Evolutionary conservation across 2,113 vertebrate species (phyloP), one percentile per base, ranked within the genome.

Genomic region (Acanthochromis polyacanthus): DNA sequence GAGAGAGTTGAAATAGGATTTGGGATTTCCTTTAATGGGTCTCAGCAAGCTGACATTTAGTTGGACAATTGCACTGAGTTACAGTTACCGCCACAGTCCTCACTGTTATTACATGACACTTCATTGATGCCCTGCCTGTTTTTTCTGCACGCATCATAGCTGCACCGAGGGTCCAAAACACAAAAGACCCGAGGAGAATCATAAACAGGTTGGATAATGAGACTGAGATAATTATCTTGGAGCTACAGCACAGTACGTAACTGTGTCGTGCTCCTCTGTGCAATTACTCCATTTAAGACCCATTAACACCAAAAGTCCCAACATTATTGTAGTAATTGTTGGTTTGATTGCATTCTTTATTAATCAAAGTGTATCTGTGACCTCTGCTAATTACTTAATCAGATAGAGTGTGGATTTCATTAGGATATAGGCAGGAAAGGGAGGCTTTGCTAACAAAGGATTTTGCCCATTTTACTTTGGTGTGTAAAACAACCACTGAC

Each of bases 161-260:
- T 38, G 17, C 64, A 74, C 84, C 63, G 10, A 30, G 17, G 61
- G 25, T 55, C 48, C 71, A 74, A 80, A 70, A 80, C 75, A 78
- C 77, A 66, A 32, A 82, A 79, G 77, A 56, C 58, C 56, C 23
- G 69, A 74, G 64, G 59, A 72, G 73, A 77, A 85, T 86, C 76
- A 71, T 80, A 74, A 88, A 85, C 84, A 86, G 74, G 84, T 83
- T 75, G 71, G 62, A 81, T 91, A 88, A 90, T 85, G 83, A 87
- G 71, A 76, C 71, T 16, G 68, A 59, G 82, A 87, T 87, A 87
- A 91, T 87, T 82, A 86, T 89, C 79, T 63, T 64, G 72, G 81
- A 83, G 80, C 70, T 74, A 71, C 67, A 64, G 78, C 82, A 73
- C 86, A 83, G 71, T 78, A 78, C 84, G 80, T 23, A 75, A 69